Evolutionary conservation across 2,113 vertebrate species (phyloP), one percentile per base, ranked within the genome.

Genomic region (Zootoca vivipara): DNA sequence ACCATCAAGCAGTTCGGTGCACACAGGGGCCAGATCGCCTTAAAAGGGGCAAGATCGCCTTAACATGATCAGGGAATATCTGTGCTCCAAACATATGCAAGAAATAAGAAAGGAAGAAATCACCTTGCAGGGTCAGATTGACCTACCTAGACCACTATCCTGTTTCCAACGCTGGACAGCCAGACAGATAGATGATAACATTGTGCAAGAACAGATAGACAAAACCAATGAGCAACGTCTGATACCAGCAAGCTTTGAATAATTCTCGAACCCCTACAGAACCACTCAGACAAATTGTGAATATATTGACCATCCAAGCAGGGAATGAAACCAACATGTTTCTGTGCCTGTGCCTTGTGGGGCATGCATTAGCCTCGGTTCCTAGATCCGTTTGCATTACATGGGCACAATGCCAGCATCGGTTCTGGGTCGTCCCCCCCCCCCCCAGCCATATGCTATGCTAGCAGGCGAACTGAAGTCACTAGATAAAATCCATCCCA

Each of bases 361-460:
- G 9, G 38, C 22, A 7, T 3, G n/a, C 13, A 2, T 0, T 1
- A 0, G 0, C 1, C 0, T 70, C 62, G 73, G 67, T 81, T 18
- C 30, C 22, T 58, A 85, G 88, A 46, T 83, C 86, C 0, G 13
- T 64, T 9, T 0, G 2, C 1, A 0, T 13, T 5, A 40, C 20
- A 77, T 83, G 72, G 58, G 1, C 0, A 0, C 77, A 46, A 69
- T 33, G 4, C 67, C 8, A 33, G 13, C 5, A 40, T 15, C 13
- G 20, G 13, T 35, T 22, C 26, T 86, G 85, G 81, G 0, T 2
- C 38, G 38, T 38, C 38, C 38, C 0, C 10, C 46, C 10, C 9
- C 85, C 69, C 69, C 6, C 85, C 85, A 82, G 30, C 87, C 18
- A 2, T 2, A 2, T 64, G 69, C 1, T 15, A 35, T 30, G 10